Evolutionary conservation across 92 coral and sea anemone species (phyloP).

Genomic region (Galaxea fascicularis): DNA sequence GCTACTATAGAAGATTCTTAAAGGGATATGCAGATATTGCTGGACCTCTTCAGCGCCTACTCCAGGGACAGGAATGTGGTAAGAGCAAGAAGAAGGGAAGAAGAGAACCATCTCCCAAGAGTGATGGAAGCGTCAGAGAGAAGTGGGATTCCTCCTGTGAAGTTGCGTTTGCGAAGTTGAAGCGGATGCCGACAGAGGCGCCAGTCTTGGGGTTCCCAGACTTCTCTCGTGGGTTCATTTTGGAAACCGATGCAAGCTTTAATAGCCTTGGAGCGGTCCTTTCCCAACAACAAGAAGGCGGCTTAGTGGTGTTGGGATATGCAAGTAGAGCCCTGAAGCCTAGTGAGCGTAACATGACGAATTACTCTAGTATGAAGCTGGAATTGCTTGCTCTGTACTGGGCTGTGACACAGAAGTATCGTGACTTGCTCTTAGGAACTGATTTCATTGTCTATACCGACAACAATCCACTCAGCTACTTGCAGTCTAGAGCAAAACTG

Average conservation of each 20-base stretch:
- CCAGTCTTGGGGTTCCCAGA: slow-evolving; percentile 77
- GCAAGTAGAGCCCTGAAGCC: slow-evolving; percentile 61
- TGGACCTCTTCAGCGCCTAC: slow-evolving; percentile 58
- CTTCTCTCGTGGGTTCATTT: slow-evolving; percentile 49
- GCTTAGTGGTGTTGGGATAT: slow-evolving; percentile 58
- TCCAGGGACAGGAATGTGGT: slow-evolving; percentile 48
- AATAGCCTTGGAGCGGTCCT: slow-evolving; percentile 48
- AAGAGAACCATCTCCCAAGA: not conserved
- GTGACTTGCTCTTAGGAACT: slow-evolving; percentile 64
- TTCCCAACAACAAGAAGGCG: slow-evolving; percentile 52
- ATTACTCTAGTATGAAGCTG: slow-evolving; percentile 66
- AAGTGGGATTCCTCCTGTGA: slow-evolving; percentile 68
- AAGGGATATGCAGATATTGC: slow-evolving; percentile 56
- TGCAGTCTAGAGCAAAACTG: slow-evolving; percentile 71
- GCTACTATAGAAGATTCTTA: slow-evolving; percentile 61
- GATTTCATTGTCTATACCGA: slow-evolving; percentile 55
- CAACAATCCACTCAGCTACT: slow-evolving; percentile 58
- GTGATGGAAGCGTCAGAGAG: slow-evolving; percentile 29
- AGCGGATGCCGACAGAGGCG: slow-evolving; percentile 55
- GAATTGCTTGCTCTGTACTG: slow-evolving; percentile 77
- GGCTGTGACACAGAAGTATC: slow-evolving; percentile 75
- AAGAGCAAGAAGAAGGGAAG: slow-evolving; percentile 28
- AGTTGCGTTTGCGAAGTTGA: slow-evolving; percentile 50
- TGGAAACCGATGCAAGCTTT: slow-evolving; percentile 68
- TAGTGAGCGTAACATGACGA: slow-evolving; percentile 47